These are phyloP conservation scores for Aphyosemion australe DNA, from an alignment of 2,113 vertebrate species.

Conservation along the genomic window DNA sequence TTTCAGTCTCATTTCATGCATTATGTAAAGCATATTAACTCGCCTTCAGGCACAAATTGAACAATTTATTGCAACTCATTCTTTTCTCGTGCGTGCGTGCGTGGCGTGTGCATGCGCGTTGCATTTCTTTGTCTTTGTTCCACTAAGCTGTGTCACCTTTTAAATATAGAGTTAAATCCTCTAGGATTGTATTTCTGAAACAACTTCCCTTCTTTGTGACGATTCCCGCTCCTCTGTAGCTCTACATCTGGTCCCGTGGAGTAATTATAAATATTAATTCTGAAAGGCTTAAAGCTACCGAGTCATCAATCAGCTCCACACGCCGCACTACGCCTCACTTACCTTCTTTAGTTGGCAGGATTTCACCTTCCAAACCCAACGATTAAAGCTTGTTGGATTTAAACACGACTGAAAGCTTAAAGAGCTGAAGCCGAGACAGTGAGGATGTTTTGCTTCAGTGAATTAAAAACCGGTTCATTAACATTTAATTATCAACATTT, in stretches of 20 bases:
- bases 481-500: slow-evolving; percentile 22
- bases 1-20: slow-evolving; percentile 3
- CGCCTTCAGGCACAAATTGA: slow-evolving; percentile 7
- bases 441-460: slow-evolving; percentile 7
- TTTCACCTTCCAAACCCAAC: slow-evolving; percentile 22
- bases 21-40: slow-evolving; percentile 16
- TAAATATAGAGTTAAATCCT: slow-evolving; percentile 27
- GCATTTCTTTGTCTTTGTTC: slow-evolving; percentile 2
- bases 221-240: slow-evolving; percentile 3
- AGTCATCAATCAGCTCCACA: slow-evolving; percentile 26
- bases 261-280: slow-evolving; percentile 35
- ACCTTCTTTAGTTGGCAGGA: slow-evolving; percentile 21
- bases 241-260: slow-evolving; percentile 13
- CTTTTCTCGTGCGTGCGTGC: not conserved
- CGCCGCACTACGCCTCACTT: slow-evolving; percentile 15
- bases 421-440: not conserved
- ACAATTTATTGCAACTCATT: not conserved
- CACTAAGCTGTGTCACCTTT: slow-evolving; percentile 6
- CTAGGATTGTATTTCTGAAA: slow-evolving; percentile 11
- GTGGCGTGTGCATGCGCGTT: not conserved
- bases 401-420: not conserved
- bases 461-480: slow-evolving; percentile 18
- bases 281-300: slow-evolving; percentile 22
- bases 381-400: slow-evolving; percentile 35
- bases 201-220: slow-evolving; percentile 1